These are phyloP conservation scores for Antrozous pallidus DNA, from an alignment of 2,797 vertebrate genomes.

Conservation along the genomic window DNA sequence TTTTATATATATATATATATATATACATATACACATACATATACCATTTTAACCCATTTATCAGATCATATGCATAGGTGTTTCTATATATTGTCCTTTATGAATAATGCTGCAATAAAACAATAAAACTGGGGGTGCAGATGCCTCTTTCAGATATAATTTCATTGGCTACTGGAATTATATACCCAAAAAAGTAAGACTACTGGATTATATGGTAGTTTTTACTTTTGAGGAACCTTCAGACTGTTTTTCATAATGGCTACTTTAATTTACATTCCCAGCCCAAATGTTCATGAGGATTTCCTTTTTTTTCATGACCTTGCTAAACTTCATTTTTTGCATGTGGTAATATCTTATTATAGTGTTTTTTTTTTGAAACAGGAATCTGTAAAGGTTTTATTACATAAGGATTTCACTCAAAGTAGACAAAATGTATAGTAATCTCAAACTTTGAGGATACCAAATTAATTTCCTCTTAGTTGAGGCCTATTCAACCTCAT, in stretches of 20 bases:
- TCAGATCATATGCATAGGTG: not conserved
- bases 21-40: too few relatives aligned
- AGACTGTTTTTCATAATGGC: not conserved
- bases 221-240: not conserved
- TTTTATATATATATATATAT: too few relatives aligned
- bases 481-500: not conserved
- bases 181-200: not conserved
- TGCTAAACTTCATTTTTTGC: not conserved
- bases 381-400: not conserved
- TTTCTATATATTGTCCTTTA: not conserved
- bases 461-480: not conserved
- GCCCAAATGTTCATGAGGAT: not conserved
- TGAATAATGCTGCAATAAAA: not conserved
- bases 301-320: not conserved
- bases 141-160: not conserved
- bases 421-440: constrained; percentile 16
- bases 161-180: not conserved
- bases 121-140: not conserved
- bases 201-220: not conserved
- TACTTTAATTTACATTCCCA: not conserved
- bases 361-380: too few relatives aligned
- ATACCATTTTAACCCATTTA: not conserved
- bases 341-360: not conserved
- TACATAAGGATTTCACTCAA: not conserved
- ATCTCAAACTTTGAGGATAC: not conserved